Conservation (phyloP, 2,797 vertebrate species). For the Lepilemur ruficaudatus region DNA sequence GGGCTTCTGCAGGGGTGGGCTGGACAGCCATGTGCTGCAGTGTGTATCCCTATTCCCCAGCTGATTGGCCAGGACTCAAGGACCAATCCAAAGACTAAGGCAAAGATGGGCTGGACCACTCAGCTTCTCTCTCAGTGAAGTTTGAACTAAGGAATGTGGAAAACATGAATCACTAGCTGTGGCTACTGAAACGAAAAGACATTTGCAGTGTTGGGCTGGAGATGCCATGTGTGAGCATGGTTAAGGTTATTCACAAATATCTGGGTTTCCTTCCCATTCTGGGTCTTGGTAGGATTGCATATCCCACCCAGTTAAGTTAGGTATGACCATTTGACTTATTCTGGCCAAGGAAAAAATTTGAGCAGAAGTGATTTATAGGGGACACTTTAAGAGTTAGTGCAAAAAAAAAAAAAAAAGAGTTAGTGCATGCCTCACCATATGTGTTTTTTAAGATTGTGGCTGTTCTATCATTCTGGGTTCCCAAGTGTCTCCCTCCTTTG, state of each 20-base stretch:
- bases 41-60: background rate
- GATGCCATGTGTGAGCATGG: background rate
- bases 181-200: background rate
- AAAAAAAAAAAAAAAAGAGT: too few relatives aligned
- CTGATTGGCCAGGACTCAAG: background rate
- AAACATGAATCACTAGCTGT: background rate
- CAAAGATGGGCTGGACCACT: background rate
- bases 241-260: background rate
- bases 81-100: background rate
- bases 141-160: background rate
- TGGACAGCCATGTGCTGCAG: background rate
- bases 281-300: background rate
- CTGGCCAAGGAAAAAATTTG: background rate
- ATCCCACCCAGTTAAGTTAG: background rate
- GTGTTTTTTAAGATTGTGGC: slow-evolving; percentile 10
- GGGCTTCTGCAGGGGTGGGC: background rate
- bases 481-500: background rate
- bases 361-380: background rate
- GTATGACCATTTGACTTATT: background rate
- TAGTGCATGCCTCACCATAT: background rate
- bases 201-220: background rate
- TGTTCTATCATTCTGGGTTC: background rate
- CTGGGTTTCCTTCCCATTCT: background rate
- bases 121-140: background rate
- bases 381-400: background rate